phyloP scores from a whole-genome alignment of 1,140 invertebrate species.

The Calliopsis andreniformis region DNA sequence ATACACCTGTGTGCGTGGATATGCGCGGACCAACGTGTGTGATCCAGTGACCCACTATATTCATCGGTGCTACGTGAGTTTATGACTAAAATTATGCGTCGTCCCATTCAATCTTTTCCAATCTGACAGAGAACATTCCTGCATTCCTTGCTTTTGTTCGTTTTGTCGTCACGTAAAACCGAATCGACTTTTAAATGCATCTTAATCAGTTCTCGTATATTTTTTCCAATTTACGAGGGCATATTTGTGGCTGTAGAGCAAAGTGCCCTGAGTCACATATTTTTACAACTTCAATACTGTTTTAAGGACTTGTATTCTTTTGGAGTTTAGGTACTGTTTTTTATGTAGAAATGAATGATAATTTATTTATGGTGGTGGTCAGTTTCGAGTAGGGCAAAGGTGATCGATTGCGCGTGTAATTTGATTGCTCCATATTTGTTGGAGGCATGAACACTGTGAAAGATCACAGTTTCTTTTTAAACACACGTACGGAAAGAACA shows the following conservation, averaged over 20 bases:
- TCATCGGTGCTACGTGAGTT: slow-evolving; percentile 34
- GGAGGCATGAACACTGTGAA: not conserved
- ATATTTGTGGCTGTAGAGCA: no score
- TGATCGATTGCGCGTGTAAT: not conserved
- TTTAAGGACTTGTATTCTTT: no score
- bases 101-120: slow-evolving; percentile 2
- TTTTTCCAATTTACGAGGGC: no score
- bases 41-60: slow-evolving; percentile 71
- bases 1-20: slow-evolving; percentile 34
- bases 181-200: no score
- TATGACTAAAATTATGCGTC: slow-evolving; percentile 39
- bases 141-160: not conserved
- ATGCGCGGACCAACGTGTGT: slow-evolving; percentile 34
- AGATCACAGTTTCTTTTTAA: not conserved
- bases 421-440: not conserved
- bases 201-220: no score
- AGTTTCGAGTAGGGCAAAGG: not conserved
- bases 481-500: not conserved
- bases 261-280: no score
- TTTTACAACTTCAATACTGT: no score
- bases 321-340: no score
- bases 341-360: no score
- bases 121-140: not conserved
- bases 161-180: not conserved
- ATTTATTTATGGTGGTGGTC: no score